phyloP scores from a whole-genome alignment of 1,140 invertebrate genomes.

The Drosophila lacertosa region DNA sequence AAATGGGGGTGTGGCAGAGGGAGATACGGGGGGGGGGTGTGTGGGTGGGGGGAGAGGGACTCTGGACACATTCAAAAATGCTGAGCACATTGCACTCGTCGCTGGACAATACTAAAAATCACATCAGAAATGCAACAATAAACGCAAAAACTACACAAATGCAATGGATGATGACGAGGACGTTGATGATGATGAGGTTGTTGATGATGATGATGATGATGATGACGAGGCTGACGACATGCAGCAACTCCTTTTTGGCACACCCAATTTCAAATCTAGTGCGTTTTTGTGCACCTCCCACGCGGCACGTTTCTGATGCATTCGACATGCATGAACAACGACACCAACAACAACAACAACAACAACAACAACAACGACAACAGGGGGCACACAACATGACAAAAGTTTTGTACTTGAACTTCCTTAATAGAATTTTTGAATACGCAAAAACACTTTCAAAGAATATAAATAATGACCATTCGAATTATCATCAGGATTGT shows the following conservation, averaged over 20 bases:
- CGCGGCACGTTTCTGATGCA: constrained; percentile 54
- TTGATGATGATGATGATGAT: constrained; percentile 54
- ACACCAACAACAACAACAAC: constrained; percentile 44
- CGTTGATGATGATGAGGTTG: constrained; percentile 40
- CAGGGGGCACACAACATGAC: constrained; percentile 21
- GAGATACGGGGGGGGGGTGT: not conserved
- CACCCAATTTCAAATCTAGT: constrained; percentile 36
- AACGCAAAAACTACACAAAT: constrained; percentile 78
- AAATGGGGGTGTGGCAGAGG: not conserved
- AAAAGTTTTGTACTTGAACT: constrained; percentile 78
- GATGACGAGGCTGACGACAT: constrained; percentile 57
- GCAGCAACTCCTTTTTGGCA: constrained; percentile 15
- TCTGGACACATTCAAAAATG: constrained; percentile 74
- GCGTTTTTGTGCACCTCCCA: constrained; percentile 17
- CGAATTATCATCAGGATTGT: constrained; percentile 70
- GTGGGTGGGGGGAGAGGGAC: not conserved
- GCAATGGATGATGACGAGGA: constrained; percentile 50
- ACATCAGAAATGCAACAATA: constrained; percentile 83
- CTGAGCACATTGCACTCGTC: constrained; percentile 79
- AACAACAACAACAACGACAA: constrained; percentile 41
- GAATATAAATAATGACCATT: constrained; percentile 83
- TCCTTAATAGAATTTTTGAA: constrained; percentile 83
- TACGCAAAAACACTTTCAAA: constrained; percentile 83
- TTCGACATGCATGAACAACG: constrained; percentile 79
- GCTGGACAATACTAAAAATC: constrained; percentile 82